Conservation (phyloP, 2,888 invertebrate genomes). For the Epirrhoe alternata region DNA sequence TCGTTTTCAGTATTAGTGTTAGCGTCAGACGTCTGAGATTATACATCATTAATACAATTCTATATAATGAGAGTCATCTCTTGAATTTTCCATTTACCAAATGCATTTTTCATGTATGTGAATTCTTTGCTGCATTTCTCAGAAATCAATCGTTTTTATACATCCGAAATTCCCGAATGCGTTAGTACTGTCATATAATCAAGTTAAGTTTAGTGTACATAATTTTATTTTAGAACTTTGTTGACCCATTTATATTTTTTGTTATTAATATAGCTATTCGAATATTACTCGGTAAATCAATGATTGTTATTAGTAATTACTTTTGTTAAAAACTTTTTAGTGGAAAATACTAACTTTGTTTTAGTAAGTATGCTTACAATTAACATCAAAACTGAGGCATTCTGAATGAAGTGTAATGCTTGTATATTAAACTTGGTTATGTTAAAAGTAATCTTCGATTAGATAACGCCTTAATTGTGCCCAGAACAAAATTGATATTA, state of each 20-base stretch:
- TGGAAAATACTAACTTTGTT: constrained; percentile 64
- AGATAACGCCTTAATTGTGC: constrained; percentile 45
- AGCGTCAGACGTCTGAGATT: constrained; percentile 30
- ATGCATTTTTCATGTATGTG: constrained; percentile 45
- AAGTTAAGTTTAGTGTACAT: constrained; percentile 71
- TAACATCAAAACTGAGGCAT: constrained; percentile 53
- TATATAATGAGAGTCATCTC: constrained; percentile 27
- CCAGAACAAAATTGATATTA: constrained; percentile 69
- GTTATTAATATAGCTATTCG: constrained; percentile 68
- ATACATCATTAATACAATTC: constrained; percentile 30
- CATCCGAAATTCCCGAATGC: constrained; percentile 48
- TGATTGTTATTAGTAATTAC: constrained; percentile 59
- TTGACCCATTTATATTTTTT: constrained; percentile 71
- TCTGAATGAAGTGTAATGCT: constrained; percentile 47
- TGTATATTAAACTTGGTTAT: constrained; percentile 13
- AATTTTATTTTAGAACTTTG: constrained; percentile 70
- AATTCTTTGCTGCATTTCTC: constrained; percentile 45
- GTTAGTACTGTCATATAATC: constrained; percentile 37
- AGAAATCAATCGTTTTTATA: constrained; percentile 61
- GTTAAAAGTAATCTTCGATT: constrained; percentile 18
- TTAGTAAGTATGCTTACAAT: constrained; percentile 60
- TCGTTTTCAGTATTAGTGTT: constrained; percentile 44
- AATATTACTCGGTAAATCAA: constrained; percentile 62
- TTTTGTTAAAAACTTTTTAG: constrained; percentile 68
- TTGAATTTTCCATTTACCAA: constrained; percentile 42